Conservation (phyloP, 1,140 invertebrate genomes). For the Drosophila pallidifrons region DNA sequence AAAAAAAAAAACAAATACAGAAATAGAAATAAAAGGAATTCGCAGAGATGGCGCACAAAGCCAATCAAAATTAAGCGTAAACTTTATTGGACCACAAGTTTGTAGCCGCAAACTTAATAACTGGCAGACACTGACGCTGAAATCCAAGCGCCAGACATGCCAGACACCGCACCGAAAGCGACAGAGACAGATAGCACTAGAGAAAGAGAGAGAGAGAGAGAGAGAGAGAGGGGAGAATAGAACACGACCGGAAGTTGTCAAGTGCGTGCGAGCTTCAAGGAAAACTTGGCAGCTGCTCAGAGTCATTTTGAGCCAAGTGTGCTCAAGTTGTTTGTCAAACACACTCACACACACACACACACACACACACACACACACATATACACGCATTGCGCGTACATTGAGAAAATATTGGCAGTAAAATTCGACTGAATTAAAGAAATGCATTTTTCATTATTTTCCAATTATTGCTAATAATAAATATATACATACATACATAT, state of each 20-base stretch:
- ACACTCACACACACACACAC: slow-evolving; percentile 34
- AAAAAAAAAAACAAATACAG: background rate
- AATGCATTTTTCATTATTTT: too few relatives aligned
- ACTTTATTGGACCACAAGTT: slow-evolving; percentile 68
- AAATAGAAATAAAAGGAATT: background rate
- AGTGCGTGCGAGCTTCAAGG: slow-evolving; percentile 47
- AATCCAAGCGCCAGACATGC: slow-evolving; percentile 17
- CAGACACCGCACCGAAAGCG: background rate
- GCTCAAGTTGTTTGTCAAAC: slow-evolving; percentile 50
- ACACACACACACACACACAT: slow-evolving; percentile 22
- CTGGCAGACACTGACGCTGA: slow-evolving; percentile 40
- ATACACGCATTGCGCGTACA: background rate
- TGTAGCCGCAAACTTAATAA: slow-evolving; percentile 75
- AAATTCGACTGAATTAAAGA: too few relatives aligned
- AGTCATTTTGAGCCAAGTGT: slow-evolving; percentile 46
- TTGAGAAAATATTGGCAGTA: too few relatives aligned
- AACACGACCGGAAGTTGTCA: slow-evolving; percentile 58
- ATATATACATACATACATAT: too few relatives aligned
- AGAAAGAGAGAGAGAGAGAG: background rate
- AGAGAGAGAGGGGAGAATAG: background rate
- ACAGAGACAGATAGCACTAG: background rate
- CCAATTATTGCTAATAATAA: too few relatives aligned
- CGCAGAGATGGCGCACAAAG: slow-evolving; percentile 6
- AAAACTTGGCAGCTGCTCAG: slow-evolving; percentile 49
- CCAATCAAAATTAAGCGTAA: slow-evolving; percentile 72